These are phyloP conservation scores for Tortrix viridana DNA, from an alignment of 2,888 invertebrate genomes.

Conservation along the genomic window DNA sequence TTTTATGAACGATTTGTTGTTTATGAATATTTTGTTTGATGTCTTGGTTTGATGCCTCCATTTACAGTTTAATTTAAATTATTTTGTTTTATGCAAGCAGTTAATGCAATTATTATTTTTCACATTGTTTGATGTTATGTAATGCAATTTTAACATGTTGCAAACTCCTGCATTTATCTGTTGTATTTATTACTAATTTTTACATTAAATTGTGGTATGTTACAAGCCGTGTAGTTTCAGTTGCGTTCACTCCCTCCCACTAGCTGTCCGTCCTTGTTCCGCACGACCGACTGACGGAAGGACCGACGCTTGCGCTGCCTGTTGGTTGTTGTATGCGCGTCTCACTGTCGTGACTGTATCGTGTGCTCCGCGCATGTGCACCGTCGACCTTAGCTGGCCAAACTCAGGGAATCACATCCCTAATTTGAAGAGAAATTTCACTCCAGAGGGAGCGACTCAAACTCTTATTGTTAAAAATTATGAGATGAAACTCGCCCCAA, in stretches of 20 bases:
- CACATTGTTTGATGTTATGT: slow-evolving; percentile 85
- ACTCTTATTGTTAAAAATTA: too few species aligned
- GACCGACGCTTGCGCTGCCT: slow-evolving; percentile 15
- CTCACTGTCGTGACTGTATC: background rate
- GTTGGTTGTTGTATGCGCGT: slow-evolving; percentile 7
- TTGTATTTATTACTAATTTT: slow-evolving; percentile 89
- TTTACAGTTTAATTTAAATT: slow-evolving; percentile 82
- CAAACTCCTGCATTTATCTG: slow-evolving; percentile 87
- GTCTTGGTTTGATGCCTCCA: slow-evolving; percentile 84
- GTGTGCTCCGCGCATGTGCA: slow-evolving; percentile 13
- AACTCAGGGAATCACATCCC: too few species aligned
- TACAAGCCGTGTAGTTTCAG: slow-evolving; percentile 85
- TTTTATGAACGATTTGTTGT: slow-evolving; percentile 82
- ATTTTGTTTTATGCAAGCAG: slow-evolving; percentile 84
- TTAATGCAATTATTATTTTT: slow-evolving; percentile 82
- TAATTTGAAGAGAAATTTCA: too few species aligned
- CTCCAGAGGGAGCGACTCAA: too few species aligned
- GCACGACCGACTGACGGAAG: slow-evolving; percentile 12
- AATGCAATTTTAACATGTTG: slow-evolving; percentile 85
- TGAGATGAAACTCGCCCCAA: too few species aligned
- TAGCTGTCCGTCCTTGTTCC: slow-evolving; percentile 48
- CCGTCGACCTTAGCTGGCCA: background rate
- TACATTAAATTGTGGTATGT: slow-evolving; percentile 90
- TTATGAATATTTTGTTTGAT: slow-evolving; percentile 78
- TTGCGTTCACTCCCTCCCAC: slow-evolving; percentile 71